Evolutionary conservation across 2,113 vertebrate species (phyloP).

Genomic region (Laticauda laticaudata): DNA sequence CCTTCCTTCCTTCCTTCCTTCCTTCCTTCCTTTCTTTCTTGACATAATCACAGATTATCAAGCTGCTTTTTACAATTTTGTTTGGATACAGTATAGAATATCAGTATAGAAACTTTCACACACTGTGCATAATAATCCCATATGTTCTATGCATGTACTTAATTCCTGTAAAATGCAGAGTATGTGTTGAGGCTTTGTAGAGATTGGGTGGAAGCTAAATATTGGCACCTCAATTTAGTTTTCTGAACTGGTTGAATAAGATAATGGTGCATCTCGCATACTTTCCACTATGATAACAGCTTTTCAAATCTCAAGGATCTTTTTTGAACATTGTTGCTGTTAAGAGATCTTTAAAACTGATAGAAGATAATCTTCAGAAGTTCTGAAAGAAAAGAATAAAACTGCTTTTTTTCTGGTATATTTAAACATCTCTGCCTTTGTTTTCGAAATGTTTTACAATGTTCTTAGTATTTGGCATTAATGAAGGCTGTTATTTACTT

Average conservation of each 20-base stretch:
- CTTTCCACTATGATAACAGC: background rate
- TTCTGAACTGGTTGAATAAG: background rate
- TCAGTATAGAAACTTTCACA: background rate
- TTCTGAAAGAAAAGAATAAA: background rate
- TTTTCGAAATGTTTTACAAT: background rate
- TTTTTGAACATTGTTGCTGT: background rate
- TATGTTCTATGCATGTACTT: background rate
- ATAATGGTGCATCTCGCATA: background rate
- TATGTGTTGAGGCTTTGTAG: background rate
- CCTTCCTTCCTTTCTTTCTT: background rate
- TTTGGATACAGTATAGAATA: background rate
- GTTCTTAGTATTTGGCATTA: background rate
- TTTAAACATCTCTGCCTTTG: background rate
- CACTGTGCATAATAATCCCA: background rate
- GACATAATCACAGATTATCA: background rate
- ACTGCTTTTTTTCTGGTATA: background rate
- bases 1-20: no score
- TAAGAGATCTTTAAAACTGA: background rate
- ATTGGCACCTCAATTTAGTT: background rate
- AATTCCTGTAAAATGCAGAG: background rate
- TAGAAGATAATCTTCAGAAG: no score
- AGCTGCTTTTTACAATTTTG: background rate
- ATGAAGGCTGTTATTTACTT: background rate
- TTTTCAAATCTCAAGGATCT: background rate
- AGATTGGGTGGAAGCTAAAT: background rate